Percentiles rank a stretch among this genome's conserved stretches.
Evolutionary conservation across 2,113 vertebrate genomes (phyloP).

Genomic region (Tachysurus vachellii): DNA sequence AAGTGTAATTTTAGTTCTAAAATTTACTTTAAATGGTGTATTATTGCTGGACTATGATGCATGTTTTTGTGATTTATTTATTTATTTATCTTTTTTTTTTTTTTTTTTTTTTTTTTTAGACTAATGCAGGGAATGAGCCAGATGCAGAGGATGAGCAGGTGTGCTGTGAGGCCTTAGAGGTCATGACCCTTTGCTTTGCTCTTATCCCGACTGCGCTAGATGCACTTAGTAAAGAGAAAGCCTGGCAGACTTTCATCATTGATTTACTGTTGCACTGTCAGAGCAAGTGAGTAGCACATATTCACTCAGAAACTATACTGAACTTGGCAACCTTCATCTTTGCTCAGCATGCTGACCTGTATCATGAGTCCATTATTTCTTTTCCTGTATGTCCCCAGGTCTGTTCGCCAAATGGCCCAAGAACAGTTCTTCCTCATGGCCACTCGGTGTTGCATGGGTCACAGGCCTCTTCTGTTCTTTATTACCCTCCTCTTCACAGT

Average conservation of each 20-base stretch:
- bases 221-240: slow-evolving; percentile 97
- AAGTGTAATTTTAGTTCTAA: not conserved
- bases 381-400: slow-evolving; percentile 71
- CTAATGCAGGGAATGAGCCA: slow-evolving; percentile 91
- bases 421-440: slow-evolving; percentile 99
- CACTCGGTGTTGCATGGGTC: slow-evolving; percentile 98
- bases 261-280: slow-evolving; percentile 97
- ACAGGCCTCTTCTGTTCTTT: slow-evolving; percentile 96
- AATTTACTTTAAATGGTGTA: not conserved
- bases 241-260: slow-evolving; percentile 99
- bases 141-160: slow-evolving; percentile 97
- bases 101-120: slow-evolving; percentile 69
- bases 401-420: slow-evolving; percentile 97
- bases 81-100: too few species aligned
- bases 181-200: slow-evolving; percentile 98
- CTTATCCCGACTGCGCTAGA: slow-evolving; percentile 96
- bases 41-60: not conserved
- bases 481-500: slow-evolving; percentile 98
- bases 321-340: not conserved
- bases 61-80: not conserved
- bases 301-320: not conserved
- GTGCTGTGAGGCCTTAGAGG: slow-evolving; percentile 96
- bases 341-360: not conserved
- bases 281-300: slow-evolving; percentile 86
- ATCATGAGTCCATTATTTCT: not conserved